Base-by-base conservation (phyloP, 2,888 invertebrate species). In the Dynastes tityus region DNA sequence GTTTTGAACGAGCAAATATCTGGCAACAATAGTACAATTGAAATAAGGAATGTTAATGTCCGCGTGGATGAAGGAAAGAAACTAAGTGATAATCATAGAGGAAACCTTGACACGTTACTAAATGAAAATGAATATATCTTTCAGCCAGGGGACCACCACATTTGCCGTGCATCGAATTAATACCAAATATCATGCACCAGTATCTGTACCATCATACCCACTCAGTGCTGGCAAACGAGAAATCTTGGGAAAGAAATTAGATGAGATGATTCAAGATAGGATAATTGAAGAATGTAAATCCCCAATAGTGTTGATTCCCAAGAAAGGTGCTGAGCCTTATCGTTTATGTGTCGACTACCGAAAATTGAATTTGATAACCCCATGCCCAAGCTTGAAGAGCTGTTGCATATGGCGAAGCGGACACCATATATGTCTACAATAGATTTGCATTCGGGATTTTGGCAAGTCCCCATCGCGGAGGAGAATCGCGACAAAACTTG, bases 241-340 rank as follows among this genome's bases (percentile, higher is more conserved):
- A 53, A 71, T 80, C 4, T 77, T 87, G 9, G 80, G 81, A 27
- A 76, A 77, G 53, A 84, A 87, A 79, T 67, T 88, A 0, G 83
- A 85, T 9, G 78, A 81, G 58, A 85, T 88, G 86, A 68, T 87
- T 1, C 58, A 81, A 4, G 82, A 85, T 3, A 85, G 81, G 0
- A 81, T 88, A 0, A 87, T 88, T 1, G 87, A 88, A 78, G 86
- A 87, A 68, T 85, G 85, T 67, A 87, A 87, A 76, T 87, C 86
- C 0, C 84, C 87, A 1, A 87, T 87, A 9, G 84, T 84, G 0
- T 82, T 88, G 0, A 76, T 88, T 70, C 85, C 88, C 1, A 85
- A 85, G 0, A 88, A 88, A 78, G 82, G 81, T 68, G 82, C 85
- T 81, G 86, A 84, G 27, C 77, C 77, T 4, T 63, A 81, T 16